phyloP scores from a whole-genome alignment of 1,140 invertebrate species.

The Trichonephila clavata region DNA sequence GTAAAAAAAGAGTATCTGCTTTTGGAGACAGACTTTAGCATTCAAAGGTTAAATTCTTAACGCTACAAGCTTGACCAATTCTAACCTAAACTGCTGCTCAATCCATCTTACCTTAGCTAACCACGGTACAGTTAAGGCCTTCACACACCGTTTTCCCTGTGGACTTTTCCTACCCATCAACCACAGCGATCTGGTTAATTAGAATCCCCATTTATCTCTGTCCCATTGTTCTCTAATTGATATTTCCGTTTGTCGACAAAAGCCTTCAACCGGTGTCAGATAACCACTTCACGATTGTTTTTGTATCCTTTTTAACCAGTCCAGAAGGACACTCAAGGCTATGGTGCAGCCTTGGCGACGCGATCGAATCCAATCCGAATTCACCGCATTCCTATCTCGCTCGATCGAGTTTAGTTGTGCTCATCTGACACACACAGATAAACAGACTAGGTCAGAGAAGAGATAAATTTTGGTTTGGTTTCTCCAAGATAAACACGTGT shows the following conservation, averaged over 20 bases:
- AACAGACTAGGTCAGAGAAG: conserved; percentile 12
- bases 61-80: too few species aligned
- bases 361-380: not conserved
- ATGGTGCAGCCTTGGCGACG: not conserved
- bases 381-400: conserved; percentile 8
- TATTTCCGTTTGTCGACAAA: not conserved
- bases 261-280: not conserved
- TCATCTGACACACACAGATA: conserved; percentile 19
- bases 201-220: not conserved
- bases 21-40: too few species aligned
- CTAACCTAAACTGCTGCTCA: too few species aligned
- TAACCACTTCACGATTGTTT: not conserved
- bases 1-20: too few species aligned
- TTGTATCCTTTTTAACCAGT: not conserved
- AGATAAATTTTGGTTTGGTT: not conserved
- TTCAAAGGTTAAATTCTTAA: too few species aligned
- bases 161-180: too few species aligned
- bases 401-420: not conserved
- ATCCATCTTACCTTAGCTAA: too few species aligned
- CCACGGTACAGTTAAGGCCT: too few species aligned
- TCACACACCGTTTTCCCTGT: too few species aligned
- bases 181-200: not conserved
- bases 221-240: conserved; percentile 1
- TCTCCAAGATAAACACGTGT: not conserved
- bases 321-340: conserved; percentile 1